Base-by-base conservation (phyloP, 2,113 vertebrate species). In the Odobenus rosmarus region DNA sequence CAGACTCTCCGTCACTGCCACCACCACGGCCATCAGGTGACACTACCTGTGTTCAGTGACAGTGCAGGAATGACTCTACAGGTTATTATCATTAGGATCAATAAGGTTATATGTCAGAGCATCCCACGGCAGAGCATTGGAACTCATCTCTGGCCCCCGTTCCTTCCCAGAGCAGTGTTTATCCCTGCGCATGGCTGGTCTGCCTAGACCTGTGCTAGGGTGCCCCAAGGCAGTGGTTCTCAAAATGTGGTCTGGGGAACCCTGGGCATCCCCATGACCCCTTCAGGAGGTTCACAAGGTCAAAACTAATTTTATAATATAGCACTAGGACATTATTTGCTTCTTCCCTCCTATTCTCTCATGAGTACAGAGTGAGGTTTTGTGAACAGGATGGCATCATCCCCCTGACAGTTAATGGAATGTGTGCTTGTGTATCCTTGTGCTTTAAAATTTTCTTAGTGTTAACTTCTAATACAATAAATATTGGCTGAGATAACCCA, bases 391-490 rank as follows among this genome's bases (percentile, higher is more conserved):
- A 62, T 33, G 53, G 26, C 1, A 5, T 15, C 69, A 46, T 15
- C 59, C 11, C 12, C 42, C 10, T 6, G 2, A 28, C 8, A 24
- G 33, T 33, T 31, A 18, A 81, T 6, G 2, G 33, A 57, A 95
- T 4, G 23, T 36, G 39, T 28, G 23, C 3, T 46, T 81, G 10
- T 36, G 18, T 14, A 74, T 42, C 49, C 31, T 72, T 55, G n/a
- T 26, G n/a, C 28, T 42, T 80, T 83, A 53, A 12, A 12, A 6
- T 31, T 49, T 93, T 81, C 88, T 91, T 1, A 23, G 19, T 57
- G 79, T 93, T 86, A 88, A 49, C 31, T 59, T 74, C 74, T 51
- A 69, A 91, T 26, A 39, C 33, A 96, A 79, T 42, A 62, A 71
- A 94, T 79, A 42, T 6, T 33, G n/a, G 85, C 39, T 5, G 24